Conservation (phyloP, 2,888 invertebrate genomes). For the Ichneumon xanthorius region DNA sequence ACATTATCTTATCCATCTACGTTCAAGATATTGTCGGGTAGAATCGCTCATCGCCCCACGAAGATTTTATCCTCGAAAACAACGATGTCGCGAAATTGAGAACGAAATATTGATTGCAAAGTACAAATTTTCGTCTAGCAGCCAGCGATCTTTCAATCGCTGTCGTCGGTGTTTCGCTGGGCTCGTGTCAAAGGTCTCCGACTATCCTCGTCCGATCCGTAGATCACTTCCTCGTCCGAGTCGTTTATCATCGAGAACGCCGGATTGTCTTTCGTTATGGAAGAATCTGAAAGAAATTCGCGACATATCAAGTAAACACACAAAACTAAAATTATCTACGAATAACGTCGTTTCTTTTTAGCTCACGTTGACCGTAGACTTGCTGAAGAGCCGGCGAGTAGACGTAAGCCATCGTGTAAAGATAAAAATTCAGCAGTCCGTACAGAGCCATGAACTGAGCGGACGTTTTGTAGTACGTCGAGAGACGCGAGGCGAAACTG, state of each 20-base stretch:
- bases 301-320: neutral
- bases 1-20: neutral
- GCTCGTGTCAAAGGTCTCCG: conserved; percentile 91
- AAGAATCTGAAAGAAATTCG: conserved; percentile 89
- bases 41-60: conserved; percentile 28
- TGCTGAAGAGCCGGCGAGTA: conserved; percentile 95
- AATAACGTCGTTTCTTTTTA: neutral
- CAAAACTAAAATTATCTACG: conserved; percentile 75
- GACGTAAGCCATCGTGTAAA: conserved; percentile 97
- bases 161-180: conserved; percentile 89
- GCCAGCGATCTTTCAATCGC: conserved; percentile 86
- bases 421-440: conserved; percentile 96
- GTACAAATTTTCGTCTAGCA: conserved; percentile 36
- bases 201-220: conserved; percentile 96
- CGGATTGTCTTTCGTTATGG: conserved; percentile 98
- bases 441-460: conserved; percentile 98
- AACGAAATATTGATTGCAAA: conserved; percentile 25
- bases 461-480: conserved; percentile 95
- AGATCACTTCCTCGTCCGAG: conserved; percentile 98
- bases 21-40: conserved; percentile 48
- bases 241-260: conserved; percentile 99
- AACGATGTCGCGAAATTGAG: conserved; percentile 16
- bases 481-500: conserved; percentile 96
- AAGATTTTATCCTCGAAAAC: conserved; percentile 51
- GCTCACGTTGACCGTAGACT: conserved; percentile 90